Evolutionary conservation across 1,140 invertebrate genomes (phyloP).

Genomic region (Drosophila orosa): DNA sequence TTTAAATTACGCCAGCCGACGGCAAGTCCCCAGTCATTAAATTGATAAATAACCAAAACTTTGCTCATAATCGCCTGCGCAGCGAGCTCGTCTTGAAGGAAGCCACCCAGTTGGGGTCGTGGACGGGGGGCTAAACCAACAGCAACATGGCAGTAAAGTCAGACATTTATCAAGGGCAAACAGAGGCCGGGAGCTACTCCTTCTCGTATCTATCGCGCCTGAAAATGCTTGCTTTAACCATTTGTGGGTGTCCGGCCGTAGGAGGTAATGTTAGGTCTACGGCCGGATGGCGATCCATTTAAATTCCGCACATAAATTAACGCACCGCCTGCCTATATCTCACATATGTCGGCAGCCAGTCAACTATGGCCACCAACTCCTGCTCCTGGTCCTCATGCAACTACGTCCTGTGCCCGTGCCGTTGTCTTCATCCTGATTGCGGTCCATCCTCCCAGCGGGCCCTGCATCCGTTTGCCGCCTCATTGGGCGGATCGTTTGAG

Average conservation of each 20-base stretch:
- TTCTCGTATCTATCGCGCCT: slow-evolving; percentile 14
- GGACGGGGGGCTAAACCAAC: slow-evolving; percentile 1
- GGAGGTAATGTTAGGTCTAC: slow-evolving; percentile 5
- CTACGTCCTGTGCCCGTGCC: not conserved
- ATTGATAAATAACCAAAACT: slow-evolving; percentile 80
- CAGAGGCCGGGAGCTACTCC: slow-evolving; percentile 28
- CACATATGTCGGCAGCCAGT: slow-evolving; percentile 45
- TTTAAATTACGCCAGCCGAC: slow-evolving; percentile 60
- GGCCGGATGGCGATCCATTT: slow-evolving; percentile 64
- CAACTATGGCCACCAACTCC: slow-evolving; percentile 29
- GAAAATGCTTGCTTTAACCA: slow-evolving; percentile 61
- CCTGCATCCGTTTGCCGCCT: slow-evolving; percentile 59
- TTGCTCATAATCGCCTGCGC: slow-evolving; percentile 75
- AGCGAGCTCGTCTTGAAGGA: slow-evolving; percentile 28
- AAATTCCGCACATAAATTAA: slow-evolving; percentile 82
- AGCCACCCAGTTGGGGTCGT: not conserved
- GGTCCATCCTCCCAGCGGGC: slow-evolving; percentile 40
- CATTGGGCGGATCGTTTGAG: slow-evolving; percentile 66
- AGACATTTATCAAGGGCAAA: slow-evolving; percentile 73
- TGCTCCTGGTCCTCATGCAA: not conserved
- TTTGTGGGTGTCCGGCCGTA: slow-evolving; percentile 54
- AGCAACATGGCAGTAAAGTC: slow-evolving; percentile 24
- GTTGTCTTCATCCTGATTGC: slow-evolving; percentile 15
- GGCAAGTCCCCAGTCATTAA: slow-evolving; percentile 69
- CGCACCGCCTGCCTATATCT: slow-evolving; percentile 33